Evolutionary conservation across 2,888 invertebrate species (phyloP).

Genomic region (Tortrix viridana): DNA sequence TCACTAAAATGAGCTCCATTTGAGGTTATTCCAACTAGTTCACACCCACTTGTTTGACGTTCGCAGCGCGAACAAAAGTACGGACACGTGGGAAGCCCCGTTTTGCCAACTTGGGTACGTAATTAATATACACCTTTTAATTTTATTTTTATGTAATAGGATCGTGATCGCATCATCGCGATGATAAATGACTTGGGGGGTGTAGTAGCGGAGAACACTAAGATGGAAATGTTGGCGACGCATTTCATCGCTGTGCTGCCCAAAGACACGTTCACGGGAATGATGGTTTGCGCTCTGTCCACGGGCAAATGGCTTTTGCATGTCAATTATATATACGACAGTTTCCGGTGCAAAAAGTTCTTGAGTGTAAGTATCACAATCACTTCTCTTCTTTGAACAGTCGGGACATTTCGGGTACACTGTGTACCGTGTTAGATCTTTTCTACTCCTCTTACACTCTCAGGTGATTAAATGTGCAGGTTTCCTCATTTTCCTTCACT

Average conservation of each 20-base stretch:
- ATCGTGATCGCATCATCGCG: conserved; percentile 69
- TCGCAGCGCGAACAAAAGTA: too few relatives aligned
- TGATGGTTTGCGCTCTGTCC: conserved; percentile 79
- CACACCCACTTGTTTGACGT: too few relatives aligned
- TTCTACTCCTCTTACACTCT: too few relatives aligned
- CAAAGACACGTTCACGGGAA: conserved; percentile 73
- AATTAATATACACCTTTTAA: background rate
- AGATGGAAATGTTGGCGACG: conserved; percentile 80
- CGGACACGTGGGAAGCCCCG: too few relatives aligned
- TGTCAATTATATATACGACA: conserved; percentile 74
- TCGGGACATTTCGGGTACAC: too few relatives aligned
- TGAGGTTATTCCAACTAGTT: too few relatives aligned
- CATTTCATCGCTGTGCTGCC: conserved; percentile 75
- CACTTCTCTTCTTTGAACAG: too few relatives aligned
- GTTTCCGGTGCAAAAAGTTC: conserved; percentile 76
- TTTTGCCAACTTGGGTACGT: too few relatives aligned
- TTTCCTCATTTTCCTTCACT: too few relatives aligned
- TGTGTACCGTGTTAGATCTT: too few relatives aligned
- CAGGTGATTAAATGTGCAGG: too few relatives aligned
- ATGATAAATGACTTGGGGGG: conserved; percentile 78
- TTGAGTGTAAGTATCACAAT: conserved; percentile 57
- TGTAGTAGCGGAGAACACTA: conserved; percentile 78
- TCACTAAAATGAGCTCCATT: too few relatives aligned
- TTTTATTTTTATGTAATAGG: conserved; percentile 57
- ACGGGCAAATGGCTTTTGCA: conserved; percentile 78